Evolutionary conservation across 2,888 invertebrate genomes (phyloP), one percentile per base, ranked within the genome.

Genomic region (Sycophila texana): DNA sequence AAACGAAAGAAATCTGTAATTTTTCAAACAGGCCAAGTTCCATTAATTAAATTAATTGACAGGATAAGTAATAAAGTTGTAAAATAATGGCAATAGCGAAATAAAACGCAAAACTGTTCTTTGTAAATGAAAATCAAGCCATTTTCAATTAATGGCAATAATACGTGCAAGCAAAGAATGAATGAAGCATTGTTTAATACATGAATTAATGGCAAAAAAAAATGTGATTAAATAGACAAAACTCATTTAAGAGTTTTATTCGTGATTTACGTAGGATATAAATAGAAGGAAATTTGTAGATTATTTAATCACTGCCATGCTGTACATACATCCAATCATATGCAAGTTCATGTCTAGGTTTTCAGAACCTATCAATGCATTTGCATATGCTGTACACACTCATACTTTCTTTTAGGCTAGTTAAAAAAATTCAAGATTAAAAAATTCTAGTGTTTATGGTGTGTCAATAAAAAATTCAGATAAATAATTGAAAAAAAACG

Each of bases 231-330:
- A 53, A 74, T 74, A 71, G 65, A 47, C 55, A 20, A 77, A 79
- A 67, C 60, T 74, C 71, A 57, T n/a, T 79, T n/a, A 55, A 53
- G 71, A 76, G 76, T 81, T 81, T 72, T 61, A 77, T 77, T 74
- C 78, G 81, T 82, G 82, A 84, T 83, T 84, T 84, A 82, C 76
- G 82, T 83, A 83, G 79, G 75, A 76, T 82, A 82, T 81, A 81
- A 81, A 74, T 77, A 83, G 83, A 85, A 83, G 81, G 85, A 83
- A 84, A 84, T 83, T 85, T 79, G 83, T 87, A 86, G 86, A 84
- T 85, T 86, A 85, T 87, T 83, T 87, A 86, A 86, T 87, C 89
- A 89, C 89, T 89, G 89, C 89, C 89, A 88, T 88, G 86, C 86
- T 89, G 88, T 87, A 88, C 83, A 87, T 87, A 87, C 81, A 86